phyloP scores from a whole-genome alignment of 2,888 invertebrate species.

The Choreutis nemorana region DNA sequence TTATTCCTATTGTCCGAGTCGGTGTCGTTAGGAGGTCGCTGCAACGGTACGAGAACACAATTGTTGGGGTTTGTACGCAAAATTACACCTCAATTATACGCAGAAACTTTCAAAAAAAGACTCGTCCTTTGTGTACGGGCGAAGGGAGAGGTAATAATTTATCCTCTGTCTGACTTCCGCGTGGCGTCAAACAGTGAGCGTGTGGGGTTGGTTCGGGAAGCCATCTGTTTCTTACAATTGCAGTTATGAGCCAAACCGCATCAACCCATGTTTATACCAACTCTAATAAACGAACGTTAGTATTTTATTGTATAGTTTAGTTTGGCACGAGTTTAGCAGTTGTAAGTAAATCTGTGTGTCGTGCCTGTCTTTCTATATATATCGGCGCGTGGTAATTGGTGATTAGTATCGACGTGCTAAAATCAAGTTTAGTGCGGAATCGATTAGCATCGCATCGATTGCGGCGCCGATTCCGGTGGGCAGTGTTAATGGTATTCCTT shows the following conservation, averaged over 20 bases:
- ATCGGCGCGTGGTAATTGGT: conserved; percentile 38
- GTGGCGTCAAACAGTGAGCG: conserved; percentile 29
- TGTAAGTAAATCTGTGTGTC: too few species aligned
- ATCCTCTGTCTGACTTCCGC: conserved; percentile 41
- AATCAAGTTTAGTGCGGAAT: conserved; percentile 35
- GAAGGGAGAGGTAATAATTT: conserved; percentile 40
- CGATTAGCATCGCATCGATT: conserved; percentile 47
- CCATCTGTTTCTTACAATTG: conserved; percentile 23
- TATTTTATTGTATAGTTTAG: too few species aligned
- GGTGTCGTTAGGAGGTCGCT: conserved; percentile 20
- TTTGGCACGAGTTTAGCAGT: too few species aligned
- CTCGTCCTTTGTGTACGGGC: conserved; percentile 31
- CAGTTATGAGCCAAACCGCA: too few species aligned
- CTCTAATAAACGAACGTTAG: too few species aligned
- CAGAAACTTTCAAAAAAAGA: conserved; percentile 30
- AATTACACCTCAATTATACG: conserved; percentile 53
- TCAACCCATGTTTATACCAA: too few species aligned
- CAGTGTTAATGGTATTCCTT: conserved; percentile 46
- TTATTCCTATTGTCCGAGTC: conserved; percentile 28
- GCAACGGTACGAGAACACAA: conserved; percentile 28
- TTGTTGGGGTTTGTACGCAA: conserved; percentile 38
- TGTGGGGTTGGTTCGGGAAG: conserved; percentile 22
- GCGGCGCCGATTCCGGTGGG: conserved; percentile 37
- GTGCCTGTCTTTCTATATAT: neutral
- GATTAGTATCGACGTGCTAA: conserved; percentile 54